These are phyloP conservation scores for Leucoraja erinaceus DNA, from an alignment of 2,113 vertebrate species.

Conservation along the genomic window DNA sequence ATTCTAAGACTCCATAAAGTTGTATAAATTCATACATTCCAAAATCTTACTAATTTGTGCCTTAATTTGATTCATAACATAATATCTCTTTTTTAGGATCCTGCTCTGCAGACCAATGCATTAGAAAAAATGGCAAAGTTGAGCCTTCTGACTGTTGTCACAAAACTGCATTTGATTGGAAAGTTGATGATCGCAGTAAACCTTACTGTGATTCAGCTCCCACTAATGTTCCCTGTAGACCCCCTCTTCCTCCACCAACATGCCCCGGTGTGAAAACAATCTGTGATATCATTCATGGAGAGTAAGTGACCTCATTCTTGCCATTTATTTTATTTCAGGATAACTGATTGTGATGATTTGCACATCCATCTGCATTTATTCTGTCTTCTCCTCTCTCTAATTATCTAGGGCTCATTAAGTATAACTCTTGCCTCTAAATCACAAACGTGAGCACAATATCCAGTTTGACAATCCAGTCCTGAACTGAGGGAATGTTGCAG, in stretches of 20 bases:
- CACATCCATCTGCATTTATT: neutral
- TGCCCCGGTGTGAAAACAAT: neutral
- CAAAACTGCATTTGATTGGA: conserved; percentile 55
- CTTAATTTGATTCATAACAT: neutral
- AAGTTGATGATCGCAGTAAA: conserved; percentile 47
- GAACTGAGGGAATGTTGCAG: neutral
- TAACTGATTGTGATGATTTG: neutral
- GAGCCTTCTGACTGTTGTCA: conserved; percentile 54
- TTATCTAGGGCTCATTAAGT: neutral
- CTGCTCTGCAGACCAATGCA: conserved; percentile 42
- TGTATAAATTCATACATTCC: neutral
- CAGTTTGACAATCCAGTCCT: neutral
- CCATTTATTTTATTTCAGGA: neutral
- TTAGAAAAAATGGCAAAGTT: conserved; percentile 48
- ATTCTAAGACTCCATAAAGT: neutral
- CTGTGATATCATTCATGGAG: neutral
- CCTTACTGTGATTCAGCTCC: conserved; percentile 46
- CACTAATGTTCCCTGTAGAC: conserved; percentile 42
- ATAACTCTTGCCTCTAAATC: neutral
- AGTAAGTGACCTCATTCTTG: neutral
- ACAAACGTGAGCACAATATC: neutral
- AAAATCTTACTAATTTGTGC: neutral
- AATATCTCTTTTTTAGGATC: neutral
- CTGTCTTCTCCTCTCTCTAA: neutral
- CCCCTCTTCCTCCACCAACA: neutral